A percentile compares a stretch with the other conserved stretches of the same genome.
These are phyloP conservation scores for Sitobion miscanthi DNA, from an alignment of 1,140 invertebrate genomes.

Conservation along the genomic window DNA sequence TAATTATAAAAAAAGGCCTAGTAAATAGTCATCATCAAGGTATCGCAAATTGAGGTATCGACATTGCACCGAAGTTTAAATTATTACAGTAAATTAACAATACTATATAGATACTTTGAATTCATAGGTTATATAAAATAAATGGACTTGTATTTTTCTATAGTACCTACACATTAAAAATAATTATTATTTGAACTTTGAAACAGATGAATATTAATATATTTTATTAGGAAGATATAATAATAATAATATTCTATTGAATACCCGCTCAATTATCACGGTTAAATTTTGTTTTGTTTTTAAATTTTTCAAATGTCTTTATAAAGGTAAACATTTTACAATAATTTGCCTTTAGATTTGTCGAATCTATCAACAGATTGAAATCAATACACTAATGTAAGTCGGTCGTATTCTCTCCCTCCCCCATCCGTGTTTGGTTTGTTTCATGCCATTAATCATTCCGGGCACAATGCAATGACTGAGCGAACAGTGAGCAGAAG, in stretches of 20 bases:
- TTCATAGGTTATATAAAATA: background rate
- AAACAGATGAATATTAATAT: background rate
- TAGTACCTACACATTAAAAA: background rate
- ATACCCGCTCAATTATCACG: background rate
- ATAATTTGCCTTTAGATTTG: background rate
- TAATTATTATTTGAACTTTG: background rate
- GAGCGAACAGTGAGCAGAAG: background rate
- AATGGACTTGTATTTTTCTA: background rate
- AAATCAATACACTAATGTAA: constrained; percentile 18
- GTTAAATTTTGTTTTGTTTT: background rate
- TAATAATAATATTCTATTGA: background rate
- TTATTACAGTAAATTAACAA: background rate
- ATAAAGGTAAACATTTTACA: background rate
- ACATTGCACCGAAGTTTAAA: background rate
- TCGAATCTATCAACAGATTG: constrained; percentile 14
- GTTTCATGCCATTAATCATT: constrained; percentile 18
- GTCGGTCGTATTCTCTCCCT: background rate
- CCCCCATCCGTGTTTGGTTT: background rate
- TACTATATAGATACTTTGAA: background rate
- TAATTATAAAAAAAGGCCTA: background rate
- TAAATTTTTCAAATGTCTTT: background rate
- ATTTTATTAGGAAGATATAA: background rate
- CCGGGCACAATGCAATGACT: background rate
- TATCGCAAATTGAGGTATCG: background rate
- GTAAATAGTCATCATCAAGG: background rate